Evolutionary conservation across 37 sponge, comb jelly and placozoan genomes (phyloP), one percentile per base, ranked within the genome.

Genomic region (Beroe ovata): DNA sequence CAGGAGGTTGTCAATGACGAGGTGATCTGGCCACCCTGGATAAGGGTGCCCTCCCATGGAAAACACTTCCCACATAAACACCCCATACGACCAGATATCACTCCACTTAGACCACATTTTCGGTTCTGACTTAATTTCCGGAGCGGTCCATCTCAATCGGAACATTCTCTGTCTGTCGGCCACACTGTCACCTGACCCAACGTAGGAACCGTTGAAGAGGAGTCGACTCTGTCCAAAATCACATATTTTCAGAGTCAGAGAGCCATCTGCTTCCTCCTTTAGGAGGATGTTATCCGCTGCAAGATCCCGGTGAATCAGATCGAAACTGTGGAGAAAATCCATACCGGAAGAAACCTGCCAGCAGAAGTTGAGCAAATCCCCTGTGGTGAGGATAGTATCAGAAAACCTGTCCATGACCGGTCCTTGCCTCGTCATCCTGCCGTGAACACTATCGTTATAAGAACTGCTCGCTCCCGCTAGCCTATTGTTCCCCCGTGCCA

Each of bases 291-390:
- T 77, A 25, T 77, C 84, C 1, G 84, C 84, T n/a, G 84, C 84
- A 21, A 77, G 23, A 41, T 77, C 84, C 23, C 84, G 3, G 84
- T 77, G 84, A 28, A 77, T 77, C 23, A 77, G 42, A 19, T 77
- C 54, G 35, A 77, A 32, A 36, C 84, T 77, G 84, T 77, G 84
- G 19, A 77, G 84, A 26, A 77, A 77, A 29, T 77, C 84, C 84
- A 77, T 77, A 0, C 84, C 84, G 2, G 54, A 42, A 14, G 54
- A 77, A 20, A 77, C 84, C 47, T 77, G 84, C 42, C 84, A 36
- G 4, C 54, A 42, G 84, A 77, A 77, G 54, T 41, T 77, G 2
- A 42, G 84, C 1, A 77, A 35, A 26, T 77, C 84, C 0, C 36
- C 54, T 3, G 42, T 39, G 18, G 84, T 42, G 19, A 77, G 84